Conservation (phyloP, 1,140 invertebrate species). For the Tenebrio molitor region DNA sequence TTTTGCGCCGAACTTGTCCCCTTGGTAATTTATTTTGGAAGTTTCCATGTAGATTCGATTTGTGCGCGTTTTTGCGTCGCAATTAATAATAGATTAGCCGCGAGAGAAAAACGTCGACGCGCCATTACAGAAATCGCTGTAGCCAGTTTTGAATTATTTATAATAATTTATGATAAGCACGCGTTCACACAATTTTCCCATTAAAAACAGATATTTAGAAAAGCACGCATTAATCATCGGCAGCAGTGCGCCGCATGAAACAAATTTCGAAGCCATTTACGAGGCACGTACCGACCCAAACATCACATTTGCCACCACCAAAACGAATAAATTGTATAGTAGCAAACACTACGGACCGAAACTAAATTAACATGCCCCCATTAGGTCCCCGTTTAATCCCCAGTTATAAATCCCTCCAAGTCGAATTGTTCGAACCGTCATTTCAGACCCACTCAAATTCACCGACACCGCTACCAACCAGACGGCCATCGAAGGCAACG, state of each 20-base stretch:
- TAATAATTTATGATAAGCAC: slow-evolving; percentile 41
- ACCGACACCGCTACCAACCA: slow-evolving; percentile 54
- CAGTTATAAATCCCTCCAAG: slow-evolving; percentile 32
- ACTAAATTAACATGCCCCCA: slow-evolving; percentile 40
- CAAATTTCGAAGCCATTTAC: slow-evolving; percentile 40
- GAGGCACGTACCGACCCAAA: slow-evolving; percentile 37
- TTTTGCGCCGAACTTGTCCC: not conserved
- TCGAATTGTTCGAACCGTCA: slow-evolving; percentile 19
- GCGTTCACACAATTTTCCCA: slow-evolving; percentile 28
- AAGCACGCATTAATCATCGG: slow-evolving; percentile 28
- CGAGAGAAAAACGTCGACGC: not conserved
- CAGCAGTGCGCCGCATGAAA: slow-evolving; percentile 21
- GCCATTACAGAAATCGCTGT: slow-evolving; percentile 19
- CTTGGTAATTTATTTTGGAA: slow-evolving; percentile 26
- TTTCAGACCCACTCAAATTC: slow-evolving; percentile 55
- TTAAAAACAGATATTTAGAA: slow-evolving; percentile 39
- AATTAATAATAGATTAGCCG: slow-evolving; percentile 29
- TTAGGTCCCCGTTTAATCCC: slow-evolving; percentile 23
- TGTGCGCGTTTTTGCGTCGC: slow-evolving; percentile 8
- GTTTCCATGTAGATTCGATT: slow-evolving; percentile 11
- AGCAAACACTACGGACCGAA: slow-evolving; percentile 36
- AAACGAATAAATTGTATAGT: slow-evolving; percentile 40
- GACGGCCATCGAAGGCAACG: slow-evolving; percentile 47
- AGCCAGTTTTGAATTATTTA: slow-evolving; percentile 27
- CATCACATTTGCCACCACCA: slow-evolving; percentile 34